Evolutionary conservation across 2,797 vertebrate genomes (phyloP).

Genomic region (Tapirus indicus): DNA sequence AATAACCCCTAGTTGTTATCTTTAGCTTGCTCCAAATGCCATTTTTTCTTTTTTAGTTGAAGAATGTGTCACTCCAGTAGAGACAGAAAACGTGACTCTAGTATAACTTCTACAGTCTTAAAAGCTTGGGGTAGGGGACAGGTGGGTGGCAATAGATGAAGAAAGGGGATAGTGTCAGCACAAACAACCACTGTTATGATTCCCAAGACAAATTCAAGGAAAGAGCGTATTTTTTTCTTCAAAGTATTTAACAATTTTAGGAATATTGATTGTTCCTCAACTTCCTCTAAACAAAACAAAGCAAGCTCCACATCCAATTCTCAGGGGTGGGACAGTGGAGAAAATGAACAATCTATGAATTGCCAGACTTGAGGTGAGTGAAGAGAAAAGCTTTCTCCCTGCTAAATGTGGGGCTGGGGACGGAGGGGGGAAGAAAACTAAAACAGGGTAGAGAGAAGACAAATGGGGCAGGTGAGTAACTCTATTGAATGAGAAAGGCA

Average conservation of each 20-base stretch:
- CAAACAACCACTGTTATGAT: background rate
- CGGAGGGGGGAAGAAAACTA: background rate
- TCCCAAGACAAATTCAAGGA: slow-evolving; percentile 62
- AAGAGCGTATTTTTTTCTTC: background rate
- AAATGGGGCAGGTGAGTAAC: background rate
- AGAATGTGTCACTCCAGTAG: slow-evolving; percentile 9
- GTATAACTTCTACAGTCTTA: background rate
- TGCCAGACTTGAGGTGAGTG: slow-evolving; percentile 21
- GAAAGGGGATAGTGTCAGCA: background rate
- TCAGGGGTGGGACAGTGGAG: background rate
- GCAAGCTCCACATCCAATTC: background rate
- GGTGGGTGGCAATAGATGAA: background rate
- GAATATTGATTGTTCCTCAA: background rate
- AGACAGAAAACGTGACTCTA: background rate
- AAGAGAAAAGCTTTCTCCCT: background rate
- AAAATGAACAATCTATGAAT: slow-evolving; percentile 20
- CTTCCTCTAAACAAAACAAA: background rate
- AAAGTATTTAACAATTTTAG: slow-evolving; percentile 39
- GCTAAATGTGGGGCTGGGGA: background rate
- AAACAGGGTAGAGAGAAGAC: background rate
- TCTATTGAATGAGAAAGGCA: background rate
- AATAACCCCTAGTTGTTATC: background rate
- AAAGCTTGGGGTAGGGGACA: background rate
- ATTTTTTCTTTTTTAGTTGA: background rate
- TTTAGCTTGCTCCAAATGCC: slow-evolving; percentile 58